These are phyloP conservation scores for Hassar affinis DNA, from an alignment of 2,113 vertebrate species.

Conservation along the genomic window DNA sequence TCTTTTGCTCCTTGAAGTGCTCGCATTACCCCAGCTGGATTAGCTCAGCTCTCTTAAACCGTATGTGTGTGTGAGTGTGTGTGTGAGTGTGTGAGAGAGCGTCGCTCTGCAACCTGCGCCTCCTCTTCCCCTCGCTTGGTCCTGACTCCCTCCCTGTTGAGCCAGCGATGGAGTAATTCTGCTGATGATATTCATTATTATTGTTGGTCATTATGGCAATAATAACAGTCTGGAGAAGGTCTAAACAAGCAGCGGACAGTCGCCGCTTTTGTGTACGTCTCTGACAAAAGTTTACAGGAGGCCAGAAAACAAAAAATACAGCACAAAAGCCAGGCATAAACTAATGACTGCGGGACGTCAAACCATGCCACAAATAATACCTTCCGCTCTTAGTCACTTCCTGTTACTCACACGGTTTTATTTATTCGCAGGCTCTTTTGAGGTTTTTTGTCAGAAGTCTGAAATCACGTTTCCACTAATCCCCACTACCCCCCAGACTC, in stretches of 20 bases:
- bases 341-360: conserved; percentile 67
- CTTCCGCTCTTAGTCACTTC: conserved; percentile 66
- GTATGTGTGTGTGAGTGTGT: conserved; percentile 7
- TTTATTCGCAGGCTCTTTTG: conserved; percentile 64
- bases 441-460: conserved; percentile 45
- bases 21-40: conserved; percentile 27
- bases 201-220: conserved; percentile 66
- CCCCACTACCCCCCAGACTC: too few relatives aligned
- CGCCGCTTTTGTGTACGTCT: conserved; percentile 75
- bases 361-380: conserved; percentile 65
- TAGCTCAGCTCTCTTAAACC: conserved; percentile 23
- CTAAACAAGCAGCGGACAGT: conserved; percentile 71
- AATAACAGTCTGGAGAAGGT: conserved; percentile 69
- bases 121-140: not conserved
- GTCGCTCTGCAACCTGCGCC: not conserved
- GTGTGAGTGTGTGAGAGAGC: conserved; percentile 3
- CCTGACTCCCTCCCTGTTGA: conserved; percentile 1
- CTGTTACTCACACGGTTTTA: conserved; percentile 63
- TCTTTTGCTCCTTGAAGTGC: conserved; percentile 16
- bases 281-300: conserved; percentile 67
- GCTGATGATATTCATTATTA: conserved; percentile 66
- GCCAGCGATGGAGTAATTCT: conserved; percentile 9
- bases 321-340: conserved; percentile 66
- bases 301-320: conserved; percentile 68
- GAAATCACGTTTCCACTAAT: not conserved